Percentiles rank a stretch among this genome's conserved stretches.
Evolutionary conservation across 2,113 vertebrate species (phyloP).

Genomic region (Telmatochromis sp.): DNA sequence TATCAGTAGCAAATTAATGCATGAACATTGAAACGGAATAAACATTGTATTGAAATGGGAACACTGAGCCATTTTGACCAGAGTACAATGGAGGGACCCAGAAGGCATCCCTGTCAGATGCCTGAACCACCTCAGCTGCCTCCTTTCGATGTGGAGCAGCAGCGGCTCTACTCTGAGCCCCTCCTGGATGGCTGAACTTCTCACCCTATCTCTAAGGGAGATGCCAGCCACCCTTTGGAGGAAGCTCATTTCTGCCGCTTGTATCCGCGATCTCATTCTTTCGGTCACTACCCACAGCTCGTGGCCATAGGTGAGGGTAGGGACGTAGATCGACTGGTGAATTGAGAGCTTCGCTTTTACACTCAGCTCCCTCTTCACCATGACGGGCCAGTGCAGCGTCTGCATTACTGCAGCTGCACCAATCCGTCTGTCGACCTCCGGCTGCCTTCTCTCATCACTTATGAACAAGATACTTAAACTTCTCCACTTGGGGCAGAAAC

Average conservation of each 20-base stretch:
- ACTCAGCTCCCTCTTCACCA: background rate
- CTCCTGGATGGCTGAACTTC: fast-evolving
- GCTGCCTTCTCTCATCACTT: background rate
- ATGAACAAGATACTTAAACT: background rate
- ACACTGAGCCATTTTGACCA: background rate
- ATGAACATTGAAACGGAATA: background rate
- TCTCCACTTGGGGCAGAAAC: background rate
- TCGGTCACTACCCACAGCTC: background rate
- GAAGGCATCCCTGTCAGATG: background rate
- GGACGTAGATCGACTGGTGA: fast-evolving
- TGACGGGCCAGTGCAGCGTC: fast-evolving
- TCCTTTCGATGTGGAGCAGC: background rate
- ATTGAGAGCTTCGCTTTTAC: background rate
- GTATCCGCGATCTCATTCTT: background rate
- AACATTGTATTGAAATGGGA: background rate
- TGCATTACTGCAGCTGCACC: background rate
- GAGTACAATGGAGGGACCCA: background rate
- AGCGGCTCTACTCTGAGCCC: background rate
- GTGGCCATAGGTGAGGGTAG: background rate
- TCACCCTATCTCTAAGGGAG: background rate
- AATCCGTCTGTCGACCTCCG: fast-evolving
- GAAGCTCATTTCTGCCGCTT: too few relatives aligned
- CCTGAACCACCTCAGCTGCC: fast-evolving
- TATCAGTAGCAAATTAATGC: background rate
- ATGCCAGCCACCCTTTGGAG: background rate